Evolutionary conservation across 2,888 invertebrate species (phyloP), one percentile per base, ranked within the genome.

Genomic region (Kryphioiulus occultus): DNA sequence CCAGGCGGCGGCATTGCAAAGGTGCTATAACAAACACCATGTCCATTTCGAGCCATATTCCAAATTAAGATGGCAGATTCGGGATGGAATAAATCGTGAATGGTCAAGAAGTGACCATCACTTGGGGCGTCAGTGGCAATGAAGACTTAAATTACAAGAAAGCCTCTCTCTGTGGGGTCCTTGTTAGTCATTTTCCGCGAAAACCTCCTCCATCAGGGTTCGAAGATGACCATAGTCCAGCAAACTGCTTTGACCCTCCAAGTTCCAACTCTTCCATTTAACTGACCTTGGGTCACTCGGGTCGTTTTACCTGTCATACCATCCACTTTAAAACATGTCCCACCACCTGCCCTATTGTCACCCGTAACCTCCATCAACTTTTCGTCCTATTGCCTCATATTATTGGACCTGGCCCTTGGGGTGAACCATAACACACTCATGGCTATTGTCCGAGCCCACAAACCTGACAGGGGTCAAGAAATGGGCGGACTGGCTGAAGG

Each of bases 241-340:
- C 0, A 42, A 42, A 53, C 19, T 26, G 22, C 26, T 22, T 84
- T n/a, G 35, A 84, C 84, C 84, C 42, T 12, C 22, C 35, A 84
- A 84, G n/a, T n/a, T n/a, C n/a, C n/a, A n/a, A n/a, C 84, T 42
- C 42, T 84, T 42, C 42, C 42, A 39, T 84, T 32, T 10, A 84
- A 35, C 84, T 84, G 84, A 84, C 84, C 42, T 84, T 84, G 35
- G 84, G 84, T 84, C 84, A 84, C 84, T 35, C 19, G 84, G 42
- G 84, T 84, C 84, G 84, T 84, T 35, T 84, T 84, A 84, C 84
- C 84, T 84, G 84, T 35, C 84, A 84, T 42, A 84, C 84, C 39
- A 42, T 1, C 12, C 39, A 35, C 84, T 35, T 84, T 39, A 84
- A 39, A 84, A 84, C 39, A 42, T 35, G 84, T 84, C 35, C 84